phyloP scores from a whole-genome alignment of 2,888 invertebrate genomes.

The Dusona sp. region DNA sequence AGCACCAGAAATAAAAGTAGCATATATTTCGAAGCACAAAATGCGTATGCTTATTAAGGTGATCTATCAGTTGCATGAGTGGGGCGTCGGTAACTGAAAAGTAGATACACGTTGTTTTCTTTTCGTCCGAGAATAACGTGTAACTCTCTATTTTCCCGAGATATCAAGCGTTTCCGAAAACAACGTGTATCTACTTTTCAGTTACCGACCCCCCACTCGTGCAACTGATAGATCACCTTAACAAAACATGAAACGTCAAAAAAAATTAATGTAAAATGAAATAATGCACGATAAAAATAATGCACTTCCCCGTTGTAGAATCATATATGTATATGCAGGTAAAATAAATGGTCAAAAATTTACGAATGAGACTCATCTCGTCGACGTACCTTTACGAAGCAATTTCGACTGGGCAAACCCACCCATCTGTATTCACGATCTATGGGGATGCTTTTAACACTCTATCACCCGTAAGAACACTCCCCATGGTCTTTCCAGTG shows the following conservation, averaged over 20 bases:
- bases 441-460: conserved; percentile 79
- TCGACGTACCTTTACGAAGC: conserved; percentile 64
- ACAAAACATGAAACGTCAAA: neutral
- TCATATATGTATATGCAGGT: neutral
- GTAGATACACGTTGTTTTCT: no score
- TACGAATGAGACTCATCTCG: conserved; percentile 38
- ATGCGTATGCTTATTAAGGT: neutral
- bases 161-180: no score
- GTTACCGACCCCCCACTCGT: no score
- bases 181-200: no score
- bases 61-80: no score
- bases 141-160: no score
- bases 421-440: conserved; percentile 73
- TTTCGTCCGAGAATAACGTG: no score
- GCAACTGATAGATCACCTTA: no score
- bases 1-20: neutral
- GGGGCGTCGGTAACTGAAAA: no score
- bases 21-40: neutral
- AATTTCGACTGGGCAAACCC: conserved; percentile 69
- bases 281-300: neutral
- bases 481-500: conserved; percentile 69
- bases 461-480: conserved; percentile 75
- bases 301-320: neutral
- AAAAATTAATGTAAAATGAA: neutral
- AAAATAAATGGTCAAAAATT: conserved; percentile 44